These are phyloP conservation scores for Gerris lacustris DNA, from an alignment of 2,888 invertebrate genomes.

Conservation along the genomic window DNA sequence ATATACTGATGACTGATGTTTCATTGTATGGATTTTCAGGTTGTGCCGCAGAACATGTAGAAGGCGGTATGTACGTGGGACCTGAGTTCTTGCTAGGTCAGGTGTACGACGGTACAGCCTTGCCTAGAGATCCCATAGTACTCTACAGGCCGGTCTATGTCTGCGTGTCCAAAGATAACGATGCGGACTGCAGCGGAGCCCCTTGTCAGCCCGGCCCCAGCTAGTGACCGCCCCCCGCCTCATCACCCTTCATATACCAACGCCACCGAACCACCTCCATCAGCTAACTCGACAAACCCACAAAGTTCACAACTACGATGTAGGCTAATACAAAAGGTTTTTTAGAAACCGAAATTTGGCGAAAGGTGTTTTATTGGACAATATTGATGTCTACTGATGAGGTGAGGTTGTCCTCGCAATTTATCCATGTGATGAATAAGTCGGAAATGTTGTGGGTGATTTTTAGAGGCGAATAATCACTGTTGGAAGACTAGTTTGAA, in stretches of 20 bases:
- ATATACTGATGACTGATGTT: too few species aligned
- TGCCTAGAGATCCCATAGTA: slow-evolving; percentile 44
- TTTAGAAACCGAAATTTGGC: too few species aligned
- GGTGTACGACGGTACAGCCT: slow-evolving; percentile 54
- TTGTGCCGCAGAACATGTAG: slow-evolving; percentile 56
- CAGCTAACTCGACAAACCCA: slow-evolving; percentile 6
- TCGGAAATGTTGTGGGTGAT: too few species aligned
- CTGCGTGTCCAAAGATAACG: slow-evolving; percentile 34
- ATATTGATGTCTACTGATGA: too few species aligned
- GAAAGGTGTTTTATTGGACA: too few species aligned
- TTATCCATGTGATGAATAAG: too few species aligned
- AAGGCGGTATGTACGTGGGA: slow-evolving; percentile 63
- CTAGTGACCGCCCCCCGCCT: slow-evolving; percentile 61
- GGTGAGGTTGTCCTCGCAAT: too few species aligned
- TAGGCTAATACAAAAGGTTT: too few species aligned
- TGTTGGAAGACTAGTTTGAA: too few species aligned
- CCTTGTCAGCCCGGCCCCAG: slow-evolving; percentile 64
- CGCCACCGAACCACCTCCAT: slow-evolving; percentile 17
- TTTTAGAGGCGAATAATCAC: too few species aligned
- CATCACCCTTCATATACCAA: slow-evolving; percentile 12
- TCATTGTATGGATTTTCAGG: slow-evolving; percentile 40
- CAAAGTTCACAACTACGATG: too few species aligned
- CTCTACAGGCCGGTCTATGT: slow-evolving; percentile 54
- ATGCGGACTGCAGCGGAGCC: slow-evolving; percentile 79
- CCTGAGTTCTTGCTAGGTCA: slow-evolving; percentile 66